These are phyloP conservation scores for Gambelia wislizenii DNA, from an alignment of 2,797 vertebrate genomes.

Conservation along the genomic window DNA sequence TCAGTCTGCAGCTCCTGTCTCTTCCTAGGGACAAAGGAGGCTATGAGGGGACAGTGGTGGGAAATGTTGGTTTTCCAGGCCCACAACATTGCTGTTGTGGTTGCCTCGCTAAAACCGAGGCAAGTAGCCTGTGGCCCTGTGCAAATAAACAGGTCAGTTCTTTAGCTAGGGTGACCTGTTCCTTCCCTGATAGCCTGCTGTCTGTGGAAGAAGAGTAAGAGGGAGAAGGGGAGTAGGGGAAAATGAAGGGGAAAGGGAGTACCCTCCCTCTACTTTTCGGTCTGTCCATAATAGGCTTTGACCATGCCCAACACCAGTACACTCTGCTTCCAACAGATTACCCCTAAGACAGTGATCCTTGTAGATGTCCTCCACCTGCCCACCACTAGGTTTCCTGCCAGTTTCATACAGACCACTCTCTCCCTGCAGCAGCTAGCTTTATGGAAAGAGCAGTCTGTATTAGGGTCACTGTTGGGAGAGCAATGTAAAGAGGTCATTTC, in stretches of 20 bases:
- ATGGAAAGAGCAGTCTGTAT: no score
- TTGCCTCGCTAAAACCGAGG: neutral
- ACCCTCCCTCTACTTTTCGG: neutral
- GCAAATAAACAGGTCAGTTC: neutral
- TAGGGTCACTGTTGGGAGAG: no score
- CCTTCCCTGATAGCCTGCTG: no score
- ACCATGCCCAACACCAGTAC: neutral
- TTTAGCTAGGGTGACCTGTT: no score
- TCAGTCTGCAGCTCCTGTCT: neutral
- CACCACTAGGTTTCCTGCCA: no score
- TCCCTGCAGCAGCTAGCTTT: no score
- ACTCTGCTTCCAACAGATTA: neutral
- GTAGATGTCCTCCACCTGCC: no score
- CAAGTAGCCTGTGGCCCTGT: neutral
- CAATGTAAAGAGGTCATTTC: no score
- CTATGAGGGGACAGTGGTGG: neutral
- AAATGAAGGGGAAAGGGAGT: neutral
- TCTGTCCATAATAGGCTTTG: neutral
- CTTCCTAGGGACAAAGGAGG: neutral
- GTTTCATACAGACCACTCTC: no score
- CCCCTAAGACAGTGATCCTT: neutral
- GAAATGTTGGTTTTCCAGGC: neutral
- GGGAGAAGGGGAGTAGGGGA: neutral
- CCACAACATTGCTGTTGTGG: neutral
- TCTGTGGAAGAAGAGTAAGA: neutral